phyloP scores from a whole-genome alignment of 2,797 vertebrate species.

The Emys orbicularis region DNA sequence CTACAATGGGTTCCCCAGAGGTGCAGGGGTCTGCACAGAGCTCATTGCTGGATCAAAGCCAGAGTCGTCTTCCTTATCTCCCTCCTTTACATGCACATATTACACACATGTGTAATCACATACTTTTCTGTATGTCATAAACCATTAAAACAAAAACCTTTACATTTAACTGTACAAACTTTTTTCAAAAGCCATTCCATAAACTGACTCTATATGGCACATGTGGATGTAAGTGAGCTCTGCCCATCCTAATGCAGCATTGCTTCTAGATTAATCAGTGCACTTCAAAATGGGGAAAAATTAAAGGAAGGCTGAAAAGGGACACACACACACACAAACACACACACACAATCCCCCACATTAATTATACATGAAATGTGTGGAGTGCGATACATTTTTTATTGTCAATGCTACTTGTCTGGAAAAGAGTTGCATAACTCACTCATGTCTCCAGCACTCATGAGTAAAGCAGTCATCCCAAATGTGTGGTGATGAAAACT shows the following conservation, averaged over 20 bases:
- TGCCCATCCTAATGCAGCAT: neutral
- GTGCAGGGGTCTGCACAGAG: neutral
- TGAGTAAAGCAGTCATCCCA: constrained; percentile 44
- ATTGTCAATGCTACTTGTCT: constrained; percentile 4
- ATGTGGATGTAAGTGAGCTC: neutral
- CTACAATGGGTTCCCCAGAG: neutral
- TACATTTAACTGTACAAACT: neutral
- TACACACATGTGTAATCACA: neutral
- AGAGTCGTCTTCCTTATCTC: neutral
- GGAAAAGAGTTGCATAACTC: constrained; percentile 43
- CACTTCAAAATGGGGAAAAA: neutral
- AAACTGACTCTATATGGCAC: neutral
- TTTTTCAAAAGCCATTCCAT: neutral
- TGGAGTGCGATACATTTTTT: constrained; percentile 6
- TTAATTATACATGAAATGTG: neutral
- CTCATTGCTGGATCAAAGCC: neutral
- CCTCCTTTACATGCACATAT: accelerated
- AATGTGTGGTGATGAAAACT: constrained; percentile 49
- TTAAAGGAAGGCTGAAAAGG: neutral
- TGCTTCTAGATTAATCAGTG: neutral
- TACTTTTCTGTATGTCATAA: neutral
- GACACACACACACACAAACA: neutral
- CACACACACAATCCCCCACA: neutral
- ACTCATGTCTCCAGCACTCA: constrained; percentile 35
- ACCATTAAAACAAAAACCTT: neutral